Conservation (phyloP, 2,797 vertebrate genomes). For the Ciconia nigra region DNA sequence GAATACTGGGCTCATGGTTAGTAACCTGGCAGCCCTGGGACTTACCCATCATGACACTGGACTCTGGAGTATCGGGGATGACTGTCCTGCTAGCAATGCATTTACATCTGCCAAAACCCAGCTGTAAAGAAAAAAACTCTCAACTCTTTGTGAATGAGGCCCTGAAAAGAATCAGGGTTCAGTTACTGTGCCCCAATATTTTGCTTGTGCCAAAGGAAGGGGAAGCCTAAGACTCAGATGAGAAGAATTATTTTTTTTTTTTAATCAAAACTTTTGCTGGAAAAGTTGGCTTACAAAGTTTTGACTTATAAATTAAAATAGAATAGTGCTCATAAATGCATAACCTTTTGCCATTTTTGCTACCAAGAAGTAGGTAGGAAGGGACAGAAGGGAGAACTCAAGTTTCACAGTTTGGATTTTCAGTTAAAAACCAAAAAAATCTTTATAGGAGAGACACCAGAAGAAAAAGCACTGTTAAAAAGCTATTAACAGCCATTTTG, state of each 20-base stretch:
- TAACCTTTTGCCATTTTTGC: not conserved
- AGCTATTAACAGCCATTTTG: not conserved
- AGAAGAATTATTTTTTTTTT: not conserved
- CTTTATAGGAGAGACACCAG: not conserved
- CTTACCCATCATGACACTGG: too few species aligned
- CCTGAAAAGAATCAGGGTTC: not conserved
- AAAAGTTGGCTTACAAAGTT: not conserved
- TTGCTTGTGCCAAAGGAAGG: not conserved
- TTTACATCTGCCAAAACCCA: not conserved
- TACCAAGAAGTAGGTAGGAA: not conserved
- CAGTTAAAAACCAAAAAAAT: not conserved
- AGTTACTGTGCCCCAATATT: not conserved
- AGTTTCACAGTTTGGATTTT: not conserved
- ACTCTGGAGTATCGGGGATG: accelerated
- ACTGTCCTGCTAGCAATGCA: not conserved
- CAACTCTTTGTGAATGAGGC: not conserved
- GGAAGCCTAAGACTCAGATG: not conserved
- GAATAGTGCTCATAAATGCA: not conserved
- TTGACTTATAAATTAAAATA: not conserved
- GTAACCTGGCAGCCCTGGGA: not conserved
- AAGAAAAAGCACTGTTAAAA: not conserved
- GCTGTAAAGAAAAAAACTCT: not conserved
- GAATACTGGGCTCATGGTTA: accelerated
- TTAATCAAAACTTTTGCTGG: not conserved
- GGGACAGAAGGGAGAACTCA: not conserved